Base-by-base conservation (phyloP, 2,888 invertebrate species). In the Drosophila vallismaia region DNA sequence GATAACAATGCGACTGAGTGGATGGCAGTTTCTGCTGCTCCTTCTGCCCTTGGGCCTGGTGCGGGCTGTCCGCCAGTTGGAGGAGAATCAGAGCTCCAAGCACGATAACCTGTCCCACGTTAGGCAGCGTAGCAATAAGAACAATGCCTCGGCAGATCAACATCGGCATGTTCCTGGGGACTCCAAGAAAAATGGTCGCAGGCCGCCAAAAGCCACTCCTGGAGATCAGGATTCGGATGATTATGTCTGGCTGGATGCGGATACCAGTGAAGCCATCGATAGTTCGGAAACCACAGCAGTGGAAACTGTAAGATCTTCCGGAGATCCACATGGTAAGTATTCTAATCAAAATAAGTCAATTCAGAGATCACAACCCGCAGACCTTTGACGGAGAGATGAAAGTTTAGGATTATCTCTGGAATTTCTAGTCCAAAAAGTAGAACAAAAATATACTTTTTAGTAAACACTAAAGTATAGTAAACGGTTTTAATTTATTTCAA, bases 231-330 rank as follows among this genome's bases (percentile, higher is more conserved):
- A 64, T 1, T 52, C 63, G 14, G 69, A 74, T n/a, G 81, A 83
- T 24, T 80, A 86, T 52, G 79, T 80, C 28, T 76, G 71, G 67
- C 62, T 77, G 48, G 85, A 86, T 68, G 70, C 55, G 36, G 79
- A 77, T 46, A 64, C 53, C n/a, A 82, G 69, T 36, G 79, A 69
- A 10, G 36, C 59, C n/a, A 29, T 36, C 29, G 79, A 76, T 12
- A 54, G 57, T 26, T 45, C 62, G 8, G 52, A 60, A 44, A n/a
- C 50, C 4, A 5, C 58, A 1, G 62, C 63, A 31, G 10, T 52
- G 33, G 70, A 77, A 14, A 7, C 60, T 26, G 24, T 54, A 14
- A 63, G 50, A 56, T 49, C 57, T 4, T 66, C 59, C 54, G 74
- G 54, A 24, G 71, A 74, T 10, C 40, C 76, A 19, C 66, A 60